phyloP scores from a whole-genome alignment of 2,888 invertebrate genomes.

The Capitulum mitella region DNA sequence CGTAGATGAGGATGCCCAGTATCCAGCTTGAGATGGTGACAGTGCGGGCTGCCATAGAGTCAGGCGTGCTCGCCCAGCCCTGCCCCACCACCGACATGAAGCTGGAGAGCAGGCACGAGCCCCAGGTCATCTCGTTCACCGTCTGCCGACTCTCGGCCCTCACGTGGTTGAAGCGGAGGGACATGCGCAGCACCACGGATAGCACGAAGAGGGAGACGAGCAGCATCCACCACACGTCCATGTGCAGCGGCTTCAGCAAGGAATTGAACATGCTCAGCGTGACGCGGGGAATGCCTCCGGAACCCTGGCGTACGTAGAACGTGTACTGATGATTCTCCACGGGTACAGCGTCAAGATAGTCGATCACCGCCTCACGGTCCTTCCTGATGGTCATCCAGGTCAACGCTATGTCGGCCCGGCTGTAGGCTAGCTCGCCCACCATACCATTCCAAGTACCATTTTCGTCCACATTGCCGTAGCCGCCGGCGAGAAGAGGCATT shows the following conservation, averaged over 20 bases:
- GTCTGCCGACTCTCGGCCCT: not conserved
- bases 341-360: not conserved
- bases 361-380: not conserved
- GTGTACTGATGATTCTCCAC: not conserved
- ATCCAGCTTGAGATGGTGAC: not conserved
- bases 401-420: conserved; percentile 26
- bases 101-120: not conserved
- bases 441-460: no score
- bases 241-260: not conserved
- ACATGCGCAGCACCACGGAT: not conserved
- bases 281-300: no score
- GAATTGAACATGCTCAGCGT: no score
- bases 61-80: not conserved
- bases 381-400: not conserved
- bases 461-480: conserved; percentile 30
- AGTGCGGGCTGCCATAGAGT: not conserved
- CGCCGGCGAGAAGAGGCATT: conserved; percentile 29
- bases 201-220: not conserved
- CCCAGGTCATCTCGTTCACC: not conserved
- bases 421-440: no score
- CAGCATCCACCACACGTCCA: not conserved
- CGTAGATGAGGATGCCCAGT: not conserved
- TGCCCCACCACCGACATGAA: conserved; percentile 1
- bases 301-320: not conserved
- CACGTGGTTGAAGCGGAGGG: not conserved